Conservation (phyloP, 2,797 vertebrate species). For the Eleutherodactylus coqui region DNA sequence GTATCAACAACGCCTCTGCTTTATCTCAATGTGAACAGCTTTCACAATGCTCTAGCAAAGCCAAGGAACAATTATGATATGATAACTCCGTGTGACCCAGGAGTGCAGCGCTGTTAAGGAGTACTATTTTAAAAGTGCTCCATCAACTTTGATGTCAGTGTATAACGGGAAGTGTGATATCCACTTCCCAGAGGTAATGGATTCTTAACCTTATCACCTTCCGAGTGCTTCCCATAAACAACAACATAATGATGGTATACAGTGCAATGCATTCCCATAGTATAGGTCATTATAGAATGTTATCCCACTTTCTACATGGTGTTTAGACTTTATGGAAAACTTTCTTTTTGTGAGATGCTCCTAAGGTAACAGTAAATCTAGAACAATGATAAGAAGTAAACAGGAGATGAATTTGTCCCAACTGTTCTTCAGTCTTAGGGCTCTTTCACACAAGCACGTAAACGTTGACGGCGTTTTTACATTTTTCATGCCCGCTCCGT, state of each 20-base stretch:
- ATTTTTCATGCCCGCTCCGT: too few species aligned
- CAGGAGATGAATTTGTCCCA: too few species aligned
- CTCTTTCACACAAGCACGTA: too few species aligned
- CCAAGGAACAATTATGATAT: constrained; percentile 41
- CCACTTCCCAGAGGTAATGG: constrained; percentile 41
- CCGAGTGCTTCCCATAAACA: neutral
- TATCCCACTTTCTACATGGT: neutral
- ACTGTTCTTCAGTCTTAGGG: too few species aligned
- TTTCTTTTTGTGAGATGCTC: neutral
- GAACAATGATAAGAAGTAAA: neutral
- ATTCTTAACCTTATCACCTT: constrained; percentile 33
- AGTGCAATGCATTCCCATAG: neutral
- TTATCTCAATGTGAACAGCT: constrained; percentile 36
- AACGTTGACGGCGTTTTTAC: too few species aligned
- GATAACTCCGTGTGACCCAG: constrained; percentile 42
- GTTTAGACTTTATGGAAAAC: neutral
- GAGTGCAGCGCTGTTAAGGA: constrained; percentile 27
- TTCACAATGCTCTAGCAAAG: constrained; percentile 7
- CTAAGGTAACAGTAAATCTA: neutral
- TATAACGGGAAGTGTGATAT: constrained; percentile 35
- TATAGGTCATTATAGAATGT: neutral
- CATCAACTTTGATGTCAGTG: constrained; percentile 52
- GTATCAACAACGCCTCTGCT: constrained; percentile 33
- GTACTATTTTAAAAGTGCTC: constrained; percentile 47
- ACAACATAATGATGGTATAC: neutral